phyloP scores from a whole-genome alignment of 2,113 vertebrate species.

The Oxyura jamaicensis region DNA sequence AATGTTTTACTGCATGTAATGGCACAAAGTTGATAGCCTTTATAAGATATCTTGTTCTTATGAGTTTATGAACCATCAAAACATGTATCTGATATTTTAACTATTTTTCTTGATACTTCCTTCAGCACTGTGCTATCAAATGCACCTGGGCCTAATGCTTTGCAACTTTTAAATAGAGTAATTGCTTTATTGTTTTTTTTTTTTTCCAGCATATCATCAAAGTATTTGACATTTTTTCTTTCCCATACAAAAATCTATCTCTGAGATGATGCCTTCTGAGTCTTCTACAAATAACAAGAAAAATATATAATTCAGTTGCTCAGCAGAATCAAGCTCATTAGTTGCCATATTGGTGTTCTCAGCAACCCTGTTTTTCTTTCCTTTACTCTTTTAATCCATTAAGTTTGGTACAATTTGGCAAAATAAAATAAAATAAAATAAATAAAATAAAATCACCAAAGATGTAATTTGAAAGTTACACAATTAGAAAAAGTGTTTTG shows the following conservation, averaged over 20 bases:
- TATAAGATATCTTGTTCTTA: background rate
- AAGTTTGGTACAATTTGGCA: background rate
- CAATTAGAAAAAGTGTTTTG: background rate
- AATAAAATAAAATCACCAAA: background rate
- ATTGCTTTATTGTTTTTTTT: background rate
- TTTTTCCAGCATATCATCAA: background rate
- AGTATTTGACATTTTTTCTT: background rate
- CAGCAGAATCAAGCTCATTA: background rate
- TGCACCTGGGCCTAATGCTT: background rate
- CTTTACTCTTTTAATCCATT: background rate
- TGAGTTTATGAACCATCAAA: background rate
- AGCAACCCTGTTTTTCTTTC: background rate
- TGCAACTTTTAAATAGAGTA: background rate
- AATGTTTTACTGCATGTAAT: fast-evolving
- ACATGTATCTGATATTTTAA: background rate
- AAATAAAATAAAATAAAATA: background rate
- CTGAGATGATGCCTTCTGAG: background rate
- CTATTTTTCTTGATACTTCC: background rate
- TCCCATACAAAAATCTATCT: background rate
- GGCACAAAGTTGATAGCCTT: background rate
- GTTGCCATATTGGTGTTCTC: background rate
- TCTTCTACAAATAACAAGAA: background rate
- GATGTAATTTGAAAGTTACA: background rate
- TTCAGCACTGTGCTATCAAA: background rate
- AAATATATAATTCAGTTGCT: background rate